Evolutionary conservation across 2,888 invertebrate genomes (phyloP), one percentile per base, ranked within the genome.

Genomic region (Acronicta aceris): DNA sequence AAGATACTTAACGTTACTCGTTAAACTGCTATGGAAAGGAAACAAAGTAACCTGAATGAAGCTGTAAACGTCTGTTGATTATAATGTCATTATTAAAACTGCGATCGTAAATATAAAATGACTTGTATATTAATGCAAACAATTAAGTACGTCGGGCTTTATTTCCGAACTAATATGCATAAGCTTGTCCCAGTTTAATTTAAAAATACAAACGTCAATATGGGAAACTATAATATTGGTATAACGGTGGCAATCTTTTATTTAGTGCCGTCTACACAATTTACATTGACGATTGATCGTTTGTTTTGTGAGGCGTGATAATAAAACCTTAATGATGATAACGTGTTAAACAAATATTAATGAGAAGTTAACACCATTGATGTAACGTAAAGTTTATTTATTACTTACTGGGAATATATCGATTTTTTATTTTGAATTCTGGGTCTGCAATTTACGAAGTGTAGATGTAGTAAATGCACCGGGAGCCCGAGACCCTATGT

Each of bases 201-300:
- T 87, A 78, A 86, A 88, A 87, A 71, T 36, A 84, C 83, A 87
- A 90, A 90, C 86, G 88, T 82, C 84, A 81, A 21, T 47, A 27
- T 27, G 17, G 47, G 53, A 73, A 61, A 69, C 75, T 72, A 77
- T 73, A 65, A 82, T 85, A 82, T 88, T 86, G 80, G 79, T 76
- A 78, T 86, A 88, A 86, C 86, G 87, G 84, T 82, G 80, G 76
- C 54, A 70, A 81, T 79, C 80, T 77, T 84, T 84, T 65, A 74
- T 71, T 71, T 71, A 63, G 78, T 79, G 78, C 74, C 79, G 76
- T 71, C 79, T 65, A 83, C 60, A 81, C 60, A 69, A 79, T 66
- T 82, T 79, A 81, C 77, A 65, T 68, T 64, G 75, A 71, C 71
- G 36, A 59, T 33, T 53, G 56, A 71, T 45, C 38, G 60, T 64